Conservation (phyloP, 2,113 vertebrate species). For the Gambusia holbrooki region DNA sequence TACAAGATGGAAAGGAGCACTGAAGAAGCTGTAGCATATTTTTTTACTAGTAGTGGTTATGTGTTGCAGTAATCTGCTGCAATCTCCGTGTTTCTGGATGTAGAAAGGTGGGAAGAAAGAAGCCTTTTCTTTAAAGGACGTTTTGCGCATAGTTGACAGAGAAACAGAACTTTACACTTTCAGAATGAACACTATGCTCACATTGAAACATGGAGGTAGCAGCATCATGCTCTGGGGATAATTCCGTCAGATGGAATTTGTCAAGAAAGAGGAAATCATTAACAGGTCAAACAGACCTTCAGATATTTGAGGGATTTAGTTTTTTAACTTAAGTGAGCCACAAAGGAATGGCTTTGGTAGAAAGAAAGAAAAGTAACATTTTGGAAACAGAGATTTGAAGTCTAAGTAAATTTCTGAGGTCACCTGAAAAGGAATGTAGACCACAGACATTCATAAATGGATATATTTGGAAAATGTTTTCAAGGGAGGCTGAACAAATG, state of each 20-base stretch:
- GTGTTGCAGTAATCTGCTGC: neutral
- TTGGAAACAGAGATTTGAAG: no score
- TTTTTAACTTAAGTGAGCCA: neutral
- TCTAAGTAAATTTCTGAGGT: neutral
- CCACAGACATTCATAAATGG: neutral
- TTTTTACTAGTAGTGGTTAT: neutral
- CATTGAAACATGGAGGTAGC: neutral
- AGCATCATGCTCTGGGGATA: neutral
- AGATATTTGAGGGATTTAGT: no score
- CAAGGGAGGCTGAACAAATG: neutral
- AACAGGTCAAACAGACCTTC: neutral
- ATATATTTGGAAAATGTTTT: neutral
- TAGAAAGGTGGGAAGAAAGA: no score
- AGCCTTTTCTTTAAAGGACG: neutral
- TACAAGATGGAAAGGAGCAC: neutral
- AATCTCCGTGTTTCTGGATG: neutral
- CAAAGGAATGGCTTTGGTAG: no score
- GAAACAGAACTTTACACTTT: neutral
- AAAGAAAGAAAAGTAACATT: no score
- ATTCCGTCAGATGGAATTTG: no score
- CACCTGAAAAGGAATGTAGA: neutral
- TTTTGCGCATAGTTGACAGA: neutral
- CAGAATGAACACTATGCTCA: neutral
- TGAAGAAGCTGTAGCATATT: neutral
- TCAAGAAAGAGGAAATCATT: neutral